Base-by-base conservation (phyloP, 2,888 invertebrate species). In the Lagria hirta region DNA sequence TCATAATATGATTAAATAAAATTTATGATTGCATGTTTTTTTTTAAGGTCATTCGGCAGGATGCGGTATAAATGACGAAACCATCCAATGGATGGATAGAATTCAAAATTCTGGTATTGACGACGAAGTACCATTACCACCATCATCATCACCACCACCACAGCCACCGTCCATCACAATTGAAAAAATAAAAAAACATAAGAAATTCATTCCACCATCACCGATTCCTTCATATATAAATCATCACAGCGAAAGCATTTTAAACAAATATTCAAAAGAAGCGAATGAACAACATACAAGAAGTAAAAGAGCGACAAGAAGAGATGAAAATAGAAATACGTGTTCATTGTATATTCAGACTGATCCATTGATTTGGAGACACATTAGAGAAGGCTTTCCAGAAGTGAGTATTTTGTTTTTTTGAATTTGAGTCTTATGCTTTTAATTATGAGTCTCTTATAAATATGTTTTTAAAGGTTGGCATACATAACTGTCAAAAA, bases 261-360 rank as follows among this genome's bases (percentile, higher is more conserved):
- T 81, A 68, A 82, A 83, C 70, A 90, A 89, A 70, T 90, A 90
- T 67, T 81, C 86, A 38, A 79, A 82, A 60, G 85, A 86, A 60
- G 88, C 88, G 51, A 90, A 90, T 69, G 70, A 72, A 48, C 56
- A 30, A 24, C 55, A 53, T 42, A 52, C 42, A 21, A 51, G 67
- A 45, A 59, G 63, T 33, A 66, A 62, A 52, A 53, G 70, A 41
- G 81, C 80, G 14, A 72, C 80, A 68, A 54, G 79, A 48, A 78
- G 81, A 55, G 86, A 84, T 58, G 82, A 87, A 68, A 84, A 83
- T 66, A 84, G 83, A 59, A 91, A 90, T 72, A 91, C 95, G 43
- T 98, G 97, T 72, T 92, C 94, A 40, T 81, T 98, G 54, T 97
- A 88, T 72, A 92, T 99, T 72, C 96, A 98, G 75, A 97, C 99